These are phyloP conservation scores for Tangara arthus DNA, from an alignment of 2,797 vertebrate genomes.

Conservation along the genomic window DNA sequence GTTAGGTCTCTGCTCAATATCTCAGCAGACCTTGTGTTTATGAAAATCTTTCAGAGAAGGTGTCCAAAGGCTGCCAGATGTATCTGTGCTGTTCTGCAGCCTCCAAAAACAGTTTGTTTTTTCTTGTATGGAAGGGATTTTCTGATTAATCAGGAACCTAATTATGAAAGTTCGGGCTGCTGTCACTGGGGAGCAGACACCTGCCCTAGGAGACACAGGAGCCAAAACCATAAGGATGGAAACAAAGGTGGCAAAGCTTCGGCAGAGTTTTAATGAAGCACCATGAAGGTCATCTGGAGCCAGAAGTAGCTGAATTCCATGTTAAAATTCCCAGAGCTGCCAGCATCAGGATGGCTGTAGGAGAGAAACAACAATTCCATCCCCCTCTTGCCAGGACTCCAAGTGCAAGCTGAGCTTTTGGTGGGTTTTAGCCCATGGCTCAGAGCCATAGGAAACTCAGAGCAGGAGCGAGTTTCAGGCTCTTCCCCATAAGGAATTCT, in stretches of 20 bases:
- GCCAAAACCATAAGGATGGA: not conserved
- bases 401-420: not conserved
- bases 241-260: not conserved
- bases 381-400: not conserved
- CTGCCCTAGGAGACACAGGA: not conserved
- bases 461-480: not conserved
- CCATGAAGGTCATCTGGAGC: not conserved
- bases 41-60: not conserved
- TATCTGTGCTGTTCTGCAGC: not conserved
- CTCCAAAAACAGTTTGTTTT: not conserved
- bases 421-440: not conserved
- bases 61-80: not conserved
- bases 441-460: not conserved
- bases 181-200: not conserved
- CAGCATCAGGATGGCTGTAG: not conserved
- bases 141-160: slow-evolving; percentile 31
- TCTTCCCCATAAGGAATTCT: not conserved
- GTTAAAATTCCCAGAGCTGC: not conserved
- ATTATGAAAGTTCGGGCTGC: not conserved
- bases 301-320: not conserved
- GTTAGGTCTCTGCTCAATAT: not conserved
- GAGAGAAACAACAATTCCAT: not conserved
- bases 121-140: not conserved
- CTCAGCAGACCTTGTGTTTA: not conserved
- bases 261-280: not conserved